Conservation (phyloP, 2,888 invertebrate species). For the Thereva nobilitata region DNA sequence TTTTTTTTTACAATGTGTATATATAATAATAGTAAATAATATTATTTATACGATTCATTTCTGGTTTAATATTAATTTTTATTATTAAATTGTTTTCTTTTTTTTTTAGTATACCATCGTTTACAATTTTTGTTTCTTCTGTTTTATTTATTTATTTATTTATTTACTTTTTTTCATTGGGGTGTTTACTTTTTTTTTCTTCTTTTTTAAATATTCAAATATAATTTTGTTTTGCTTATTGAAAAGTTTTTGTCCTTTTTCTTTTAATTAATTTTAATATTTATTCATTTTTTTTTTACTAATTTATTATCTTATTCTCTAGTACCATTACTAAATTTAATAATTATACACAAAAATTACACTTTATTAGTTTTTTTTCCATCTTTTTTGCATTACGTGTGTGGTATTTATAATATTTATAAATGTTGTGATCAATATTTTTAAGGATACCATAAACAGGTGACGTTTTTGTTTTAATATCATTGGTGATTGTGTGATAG, state of each 20-base stretch:
- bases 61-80: neutral
- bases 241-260: slow-evolving; percentile 17
- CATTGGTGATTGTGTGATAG: too few relatives aligned
- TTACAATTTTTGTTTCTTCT: slow-evolving; percentile 32
- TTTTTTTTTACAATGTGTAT: slow-evolving; percentile 34
- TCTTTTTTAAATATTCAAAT: slow-evolving; percentile 33
- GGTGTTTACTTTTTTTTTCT: slow-evolving; percentile 26
- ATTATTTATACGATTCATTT: slow-evolving; percentile 28
- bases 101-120: slow-evolving; percentile 33
- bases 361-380: neutral
- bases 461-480: too few relatives aligned
- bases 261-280: slow-evolving; percentile 9
- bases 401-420: too few relatives aligned
- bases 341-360: slow-evolving; percentile 35
- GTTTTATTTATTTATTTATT: too few relatives aligned
- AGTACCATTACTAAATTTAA: slow-evolving; percentile 19
- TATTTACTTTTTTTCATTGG: neutral
- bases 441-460: too few relatives aligned
- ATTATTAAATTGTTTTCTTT: slow-evolving; percentile 22
- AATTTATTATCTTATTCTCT: slow-evolving; percentile 27
- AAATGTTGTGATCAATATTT: too few relatives aligned
- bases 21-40: slow-evolving; percentile 33
- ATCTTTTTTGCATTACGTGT: too few relatives aligned
- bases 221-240: slow-evolving; percentile 29
- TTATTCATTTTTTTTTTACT: slow-evolving; percentile 31